Base-by-base conservation (phyloP, 2,888 invertebrate genomes). In the Melieria omissa region DNA sequence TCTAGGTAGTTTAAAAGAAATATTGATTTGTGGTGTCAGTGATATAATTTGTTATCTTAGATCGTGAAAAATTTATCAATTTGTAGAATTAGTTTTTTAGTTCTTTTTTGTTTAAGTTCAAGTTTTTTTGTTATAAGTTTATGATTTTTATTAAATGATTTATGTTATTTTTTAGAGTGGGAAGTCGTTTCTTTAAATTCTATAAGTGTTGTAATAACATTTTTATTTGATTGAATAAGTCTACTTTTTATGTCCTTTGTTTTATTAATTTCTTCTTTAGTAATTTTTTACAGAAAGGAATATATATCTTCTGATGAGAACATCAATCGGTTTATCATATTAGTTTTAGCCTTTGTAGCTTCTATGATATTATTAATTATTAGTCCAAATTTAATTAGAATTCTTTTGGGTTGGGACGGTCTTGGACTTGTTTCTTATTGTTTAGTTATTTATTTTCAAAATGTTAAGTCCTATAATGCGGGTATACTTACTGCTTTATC, bases 401-500 rank as follows among this genome's bases (percentile, higher is more conserved):
- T 29, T 29, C 29, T 29, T 29, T 29, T 29, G 3, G 29, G 29
- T 29, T 29, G 29, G 3, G 29, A 29, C 3, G 29, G 29, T 2
- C 29, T 29, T 29, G 29, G 29, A 3, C 3, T 29, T 2, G 29
- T 29, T 29, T 29, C 29, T 29, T 29, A 29, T 29, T 90, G 90
- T 89, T 90, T 93, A 93, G 81, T 83, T 4, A 83, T 82, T 82
- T 83, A 83, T 82, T 84, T 81, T 81, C 80, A 92, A 86, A 93
- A 91, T 89, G 83, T 89, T 70, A 91, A 89, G 74, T 92, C 92
- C 80, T 90, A 88, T 89, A 91, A 90, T 88, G 91, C 92, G 1
- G 92, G 92, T 0, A 92, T 93, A 88, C 88, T 93, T 82, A 93
- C 93, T 14, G 90, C 90, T 80, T 86, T 93, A 83, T 90, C 90